Evolutionary conservation across 2,113 vertebrate species (phyloP).

Genomic region (Sorex fumeus): DNA sequence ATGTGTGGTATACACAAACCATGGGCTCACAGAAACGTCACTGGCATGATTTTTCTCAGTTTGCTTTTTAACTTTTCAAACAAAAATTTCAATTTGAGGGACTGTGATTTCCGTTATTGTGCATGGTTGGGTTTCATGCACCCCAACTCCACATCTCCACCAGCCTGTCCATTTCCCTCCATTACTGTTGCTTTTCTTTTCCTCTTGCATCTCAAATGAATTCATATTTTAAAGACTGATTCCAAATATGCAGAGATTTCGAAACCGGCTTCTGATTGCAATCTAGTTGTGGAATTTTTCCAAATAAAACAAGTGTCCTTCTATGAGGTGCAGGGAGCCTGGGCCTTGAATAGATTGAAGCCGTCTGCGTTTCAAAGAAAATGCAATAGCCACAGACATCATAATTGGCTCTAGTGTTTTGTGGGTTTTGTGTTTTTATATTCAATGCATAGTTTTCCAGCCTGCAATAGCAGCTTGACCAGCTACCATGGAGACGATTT

Average conservation of each 20-base stretch:
- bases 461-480: no score
- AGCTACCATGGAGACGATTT: not conserved
- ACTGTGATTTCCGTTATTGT: no score
- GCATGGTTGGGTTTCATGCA: no score
- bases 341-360: accelerated
- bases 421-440: not conserved
- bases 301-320: not conserved
- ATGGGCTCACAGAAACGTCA: no score
- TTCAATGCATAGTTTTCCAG: not conserved
- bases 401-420: not conserved
- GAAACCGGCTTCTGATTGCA: not conserved
- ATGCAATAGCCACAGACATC: not conserved
- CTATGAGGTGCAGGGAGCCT: not conserved
- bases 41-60: no score
- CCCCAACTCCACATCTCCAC: no score
- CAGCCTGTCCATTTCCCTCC: no score
- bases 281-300: not conserved
- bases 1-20: accelerated
- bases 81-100: no score
- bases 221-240: not conserved
- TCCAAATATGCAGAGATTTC: not conserved
- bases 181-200: no score
- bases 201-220: not conserved
- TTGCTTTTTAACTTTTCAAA: no score
- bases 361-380: not conserved